Evolutionary conservation across 2,113 vertebrate genomes (phyloP).

Genomic region (Barnardius zonarius): DNA sequence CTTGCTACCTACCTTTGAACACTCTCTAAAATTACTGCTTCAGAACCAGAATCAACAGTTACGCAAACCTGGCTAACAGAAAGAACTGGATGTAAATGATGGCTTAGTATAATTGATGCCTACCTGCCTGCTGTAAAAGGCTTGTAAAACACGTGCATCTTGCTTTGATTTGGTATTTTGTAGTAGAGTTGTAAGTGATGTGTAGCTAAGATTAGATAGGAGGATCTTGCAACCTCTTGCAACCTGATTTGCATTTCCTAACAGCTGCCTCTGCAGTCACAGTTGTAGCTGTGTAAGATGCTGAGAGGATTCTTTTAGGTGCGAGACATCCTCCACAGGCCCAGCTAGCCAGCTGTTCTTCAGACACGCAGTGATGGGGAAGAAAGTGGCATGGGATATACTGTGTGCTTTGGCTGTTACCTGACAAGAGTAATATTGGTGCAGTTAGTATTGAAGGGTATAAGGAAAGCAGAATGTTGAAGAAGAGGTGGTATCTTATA

Average conservation of each 20-base stretch:
- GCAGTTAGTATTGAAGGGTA: background rate
- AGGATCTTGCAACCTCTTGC: background rate
- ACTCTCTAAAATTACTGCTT: background rate
- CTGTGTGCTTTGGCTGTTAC: background rate
- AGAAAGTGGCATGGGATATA: background rate
- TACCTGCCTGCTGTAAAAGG: background rate
- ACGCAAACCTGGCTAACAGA: background rate
- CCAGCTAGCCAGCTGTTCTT: background rate
- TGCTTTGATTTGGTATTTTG: background rate
- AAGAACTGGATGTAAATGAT: background rate
- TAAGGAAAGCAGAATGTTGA: background rate
- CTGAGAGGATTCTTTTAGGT: background rate
- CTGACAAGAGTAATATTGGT: background rate
- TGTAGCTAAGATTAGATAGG: background rate
- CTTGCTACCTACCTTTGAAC: background rate
- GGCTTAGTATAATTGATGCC: background rate
- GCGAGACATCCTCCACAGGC: background rate
- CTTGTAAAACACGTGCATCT: background rate
- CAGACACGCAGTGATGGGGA: background rate
- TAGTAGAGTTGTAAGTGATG: background rate
- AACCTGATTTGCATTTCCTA: background rate
- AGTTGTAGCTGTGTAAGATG: background rate
- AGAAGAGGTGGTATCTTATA: background rate
- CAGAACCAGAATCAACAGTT: background rate
- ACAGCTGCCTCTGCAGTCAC: background rate